A percentile compares a stretch with the other conserved stretches of the same genome.
These are phyloP conservation scores for Syncerus caffer DNA, from an alignment of 2,797 vertebrate species.

Conservation along the genomic window DNA sequence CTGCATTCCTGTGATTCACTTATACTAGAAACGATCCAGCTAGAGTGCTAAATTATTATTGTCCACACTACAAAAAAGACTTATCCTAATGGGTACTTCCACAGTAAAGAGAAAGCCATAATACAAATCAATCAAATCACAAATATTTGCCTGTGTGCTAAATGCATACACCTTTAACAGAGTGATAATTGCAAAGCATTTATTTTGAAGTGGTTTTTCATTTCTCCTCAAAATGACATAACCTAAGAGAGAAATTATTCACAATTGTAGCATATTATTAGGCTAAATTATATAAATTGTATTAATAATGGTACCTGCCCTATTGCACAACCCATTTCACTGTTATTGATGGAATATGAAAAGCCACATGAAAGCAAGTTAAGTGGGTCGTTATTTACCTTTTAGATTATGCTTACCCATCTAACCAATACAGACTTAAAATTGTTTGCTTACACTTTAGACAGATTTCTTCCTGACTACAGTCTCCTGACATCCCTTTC, in stretches of 20 bases:
- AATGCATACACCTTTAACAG: constrained; percentile 11
- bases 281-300: constrained; percentile 13
- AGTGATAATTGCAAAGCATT: constrained; percentile 15
- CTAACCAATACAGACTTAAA: neutral
- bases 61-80: constrained; percentile 27
- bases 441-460: neutral
- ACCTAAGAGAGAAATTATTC: constrained; percentile 33
- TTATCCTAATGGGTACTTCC: constrained; percentile 26
- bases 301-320: constrained; percentile 12
- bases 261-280: neutral
- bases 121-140: constrained; percentile 27
- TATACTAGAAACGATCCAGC: neutral
- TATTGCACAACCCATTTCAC: neutral
- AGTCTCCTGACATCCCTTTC: neutral
- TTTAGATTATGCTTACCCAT: constrained; percentile 4
- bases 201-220: constrained; percentile 27
- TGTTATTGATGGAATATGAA: constrained; percentile 31
- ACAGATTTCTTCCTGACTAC: neutral
- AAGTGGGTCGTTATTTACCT: constrained; percentile 2
- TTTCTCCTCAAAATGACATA: constrained; percentile 42
- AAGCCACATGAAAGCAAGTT: constrained; percentile 1
- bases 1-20: constrained; percentile 1
- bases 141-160: neutral
- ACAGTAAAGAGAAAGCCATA: constrained; percentile 22
- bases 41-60: neutral